These are phyloP conservation scores for Meriones psammophilus DNA, from an alignment of 2,797 vertebrate species.

Conservation along the genomic window DNA sequence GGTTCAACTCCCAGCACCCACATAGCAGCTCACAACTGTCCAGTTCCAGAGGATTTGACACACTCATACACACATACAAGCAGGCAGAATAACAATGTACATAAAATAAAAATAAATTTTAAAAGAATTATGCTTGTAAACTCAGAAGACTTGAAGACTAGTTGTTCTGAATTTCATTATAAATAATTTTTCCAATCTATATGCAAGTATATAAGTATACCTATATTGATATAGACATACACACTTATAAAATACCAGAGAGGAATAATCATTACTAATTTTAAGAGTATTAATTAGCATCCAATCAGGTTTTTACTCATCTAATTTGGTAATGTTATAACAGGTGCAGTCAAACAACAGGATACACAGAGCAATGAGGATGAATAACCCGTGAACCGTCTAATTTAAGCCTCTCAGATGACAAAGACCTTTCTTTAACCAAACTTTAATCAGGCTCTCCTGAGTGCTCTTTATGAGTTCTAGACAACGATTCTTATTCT, in stretches of 20 bases:
- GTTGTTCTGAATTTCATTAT: constrained; percentile 20
- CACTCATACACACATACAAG: too few relatives aligned
- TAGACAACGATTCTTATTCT: neutral
- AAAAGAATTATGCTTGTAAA: neutral
- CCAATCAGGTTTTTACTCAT: constrained; percentile 4
- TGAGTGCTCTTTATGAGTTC: neutral
- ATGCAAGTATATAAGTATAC: neutral
- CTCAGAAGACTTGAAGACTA: neutral
- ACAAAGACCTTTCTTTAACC: neutral
- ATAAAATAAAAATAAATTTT: neutral
- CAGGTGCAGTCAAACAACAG: neutral
- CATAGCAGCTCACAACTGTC: too few relatives aligned
- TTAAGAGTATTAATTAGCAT: constrained; percentile 1
- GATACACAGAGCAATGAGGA: neutral
- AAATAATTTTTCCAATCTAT: constrained; percentile 22
- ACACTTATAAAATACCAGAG: too few relatives aligned
- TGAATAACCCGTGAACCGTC: neutral
- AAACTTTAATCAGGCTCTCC: neutral
- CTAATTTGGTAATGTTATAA: neutral
- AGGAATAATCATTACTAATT: neutral
- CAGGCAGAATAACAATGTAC: too few relatives aligned
- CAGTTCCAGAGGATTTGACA: too few relatives aligned
- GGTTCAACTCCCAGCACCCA: too few relatives aligned
- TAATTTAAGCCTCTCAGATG: constrained; percentile 38
- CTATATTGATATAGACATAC: too few relatives aligned